Base-by-base conservation (phyloP, 2,113 vertebrate genomes). In the Pelodiscus sinensis region DNA sequence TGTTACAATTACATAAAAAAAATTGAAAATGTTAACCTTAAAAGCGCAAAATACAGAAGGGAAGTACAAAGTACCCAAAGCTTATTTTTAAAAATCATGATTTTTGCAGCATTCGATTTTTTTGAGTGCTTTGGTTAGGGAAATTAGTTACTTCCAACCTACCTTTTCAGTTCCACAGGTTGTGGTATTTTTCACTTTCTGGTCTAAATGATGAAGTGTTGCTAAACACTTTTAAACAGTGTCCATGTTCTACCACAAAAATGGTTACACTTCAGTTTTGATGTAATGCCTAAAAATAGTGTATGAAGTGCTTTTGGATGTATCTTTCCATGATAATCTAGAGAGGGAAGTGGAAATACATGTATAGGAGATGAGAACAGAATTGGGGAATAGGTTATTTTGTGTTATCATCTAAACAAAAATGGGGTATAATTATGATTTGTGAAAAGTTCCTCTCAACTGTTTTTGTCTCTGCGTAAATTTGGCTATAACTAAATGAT, bases 371-470 rank as follows among this genome's bases (percentile, higher is more conserved):
- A 60, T 11, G 35, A 51, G 25, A 55, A 27, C 60, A 75, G 31
- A 2, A 1, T 29, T 38, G 29, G 3, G 1, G 50, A 52, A 82
- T 2, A 29, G 15, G 5, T 54, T 80, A 4, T 16, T 25, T 82
- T 56, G 4, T 79, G n/a, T 54, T 18, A n/a, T 60, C 58, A 25
- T 29, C 62, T 21, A 71, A 62, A 31, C 8, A 80, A 57, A 71
- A 3, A 3, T 1, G 4, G 71, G 15, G 3, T 62, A 35, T 6
- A 6, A 6, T 16, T 80, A 14, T 62, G 10, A 9, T 2, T 75
- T 80, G 10, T 54, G 60, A 50, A 60, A 60, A 60, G 58, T 75
- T 35, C 44, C 14, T 15, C 8, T 56, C 9, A 81, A 4, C 4
- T 50, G 16, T 31, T n/a, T 68, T n/a, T 65, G 31, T n/a, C 62